Percentiles rank a stretch among this genome's conserved stretches.
phyloP scores from a whole-genome alignment of 2,797 vertebrate species.

The Arrhamphus sclerolepis region DNA sequence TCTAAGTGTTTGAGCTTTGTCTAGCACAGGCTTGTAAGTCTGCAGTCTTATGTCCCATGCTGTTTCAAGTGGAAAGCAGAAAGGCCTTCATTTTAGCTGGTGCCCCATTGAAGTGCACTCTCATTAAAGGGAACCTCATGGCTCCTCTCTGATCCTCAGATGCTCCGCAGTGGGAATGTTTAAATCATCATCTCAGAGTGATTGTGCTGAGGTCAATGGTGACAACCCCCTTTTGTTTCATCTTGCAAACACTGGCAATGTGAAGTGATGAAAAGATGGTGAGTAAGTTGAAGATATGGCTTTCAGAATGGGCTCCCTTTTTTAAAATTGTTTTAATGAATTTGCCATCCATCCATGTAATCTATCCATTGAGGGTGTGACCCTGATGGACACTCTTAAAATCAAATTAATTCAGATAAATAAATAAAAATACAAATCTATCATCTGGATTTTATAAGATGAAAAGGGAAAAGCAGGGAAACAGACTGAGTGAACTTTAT shows the following conservation, averaged over 20 bases:
- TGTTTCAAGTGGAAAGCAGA: constrained; percentile 66
- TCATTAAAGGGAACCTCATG: constrained; percentile 62
- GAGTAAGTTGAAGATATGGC: not conserved
- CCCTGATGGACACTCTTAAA: no score
- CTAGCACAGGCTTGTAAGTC: constrained; percentile 36
- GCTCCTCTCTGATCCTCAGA: constrained; percentile 48
- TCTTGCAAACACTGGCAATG: not conserved
- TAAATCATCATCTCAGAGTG: constrained; percentile 35
- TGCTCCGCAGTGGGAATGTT: constrained; percentile 17
- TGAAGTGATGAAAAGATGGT: not conserved
- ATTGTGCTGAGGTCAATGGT: constrained; percentile 4
- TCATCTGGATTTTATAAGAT: no score
- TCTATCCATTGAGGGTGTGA: no score
- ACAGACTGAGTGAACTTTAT: not conserved
- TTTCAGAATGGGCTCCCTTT: no score
- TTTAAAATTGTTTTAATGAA: no score
- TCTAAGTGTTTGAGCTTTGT: constrained; percentile 47
- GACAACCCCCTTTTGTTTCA: not conserved
- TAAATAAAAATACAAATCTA: no score
- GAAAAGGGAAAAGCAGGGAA: no score
- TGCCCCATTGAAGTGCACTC: constrained; percentile 38
- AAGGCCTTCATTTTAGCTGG: constrained; percentile 54
- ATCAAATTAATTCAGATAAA: no score
- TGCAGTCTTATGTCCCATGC: constrained; percentile 56
- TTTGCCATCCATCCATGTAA: no score